These are phyloP conservation scores for Mystacornis crossleyi DNA, from an alignment of 2,113 vertebrate species.

Conservation along the genomic window DNA sequence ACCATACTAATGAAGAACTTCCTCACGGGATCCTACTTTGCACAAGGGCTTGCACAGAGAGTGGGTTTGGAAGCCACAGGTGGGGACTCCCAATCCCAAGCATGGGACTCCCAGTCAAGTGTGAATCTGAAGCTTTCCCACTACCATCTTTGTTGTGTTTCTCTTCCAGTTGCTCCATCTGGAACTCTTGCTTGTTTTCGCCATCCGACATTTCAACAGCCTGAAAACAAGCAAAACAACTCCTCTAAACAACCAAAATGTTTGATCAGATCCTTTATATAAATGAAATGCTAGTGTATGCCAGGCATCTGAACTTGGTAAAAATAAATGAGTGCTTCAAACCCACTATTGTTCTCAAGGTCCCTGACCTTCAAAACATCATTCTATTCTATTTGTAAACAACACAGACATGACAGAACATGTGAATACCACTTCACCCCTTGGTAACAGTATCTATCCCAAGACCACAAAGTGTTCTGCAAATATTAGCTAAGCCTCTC, in stretches of 20 bases:
- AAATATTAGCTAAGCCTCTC: conserved; percentile 47
- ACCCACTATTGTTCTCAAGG: conserved; percentile 66
- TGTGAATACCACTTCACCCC: conserved; percentile 50
- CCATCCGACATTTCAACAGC: conserved; percentile 62
- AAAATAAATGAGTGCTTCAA: conserved; percentile 65
- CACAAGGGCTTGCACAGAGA: conserved; percentile 28
- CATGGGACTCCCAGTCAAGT: background rate
- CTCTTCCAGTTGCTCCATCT: conserved; percentile 47
- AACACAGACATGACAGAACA: conserved; percentile 54
- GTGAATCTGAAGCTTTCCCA: background rate
- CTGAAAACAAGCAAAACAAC: conserved; percentile 61
- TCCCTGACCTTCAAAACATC: conserved; percentile 67
- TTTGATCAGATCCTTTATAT: conserved; percentile 61
- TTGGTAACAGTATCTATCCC: conserved; percentile 44
- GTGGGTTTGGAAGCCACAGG: conserved; percentile 5
- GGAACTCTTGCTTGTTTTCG: conserved; percentile 58
- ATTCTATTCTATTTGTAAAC: conserved; percentile 67
- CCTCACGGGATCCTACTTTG: background rate
- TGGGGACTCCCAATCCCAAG: background rate
- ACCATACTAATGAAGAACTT: conserved; percentile 63
- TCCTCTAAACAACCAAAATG: conserved; percentile 28
- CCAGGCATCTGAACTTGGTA: conserved; percentile 68
- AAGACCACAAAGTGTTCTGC: conserved; percentile 29
- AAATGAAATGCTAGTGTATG: conserved; percentile 59
- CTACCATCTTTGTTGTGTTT: background rate